These are phyloP conservation scores for Habroteleia sp. DNA, from an alignment of 2,888 invertebrate species.

Conservation along the genomic window DNA sequence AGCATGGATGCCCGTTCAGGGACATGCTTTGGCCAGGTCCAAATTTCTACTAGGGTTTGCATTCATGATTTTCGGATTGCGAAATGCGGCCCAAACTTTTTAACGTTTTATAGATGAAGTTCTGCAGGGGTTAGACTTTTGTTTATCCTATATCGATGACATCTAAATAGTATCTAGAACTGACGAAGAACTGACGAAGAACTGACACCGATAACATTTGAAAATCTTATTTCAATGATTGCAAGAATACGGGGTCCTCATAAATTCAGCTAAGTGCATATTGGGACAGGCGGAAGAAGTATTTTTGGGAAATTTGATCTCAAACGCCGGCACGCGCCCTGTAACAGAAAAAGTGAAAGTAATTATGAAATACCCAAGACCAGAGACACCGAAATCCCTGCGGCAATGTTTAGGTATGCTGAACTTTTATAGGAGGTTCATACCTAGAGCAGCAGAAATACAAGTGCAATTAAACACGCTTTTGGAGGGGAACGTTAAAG, in stretches of 20 bases:
- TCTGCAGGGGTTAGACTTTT: background rate
- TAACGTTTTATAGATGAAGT: background rate
- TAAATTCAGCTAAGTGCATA: conserved; percentile 3
- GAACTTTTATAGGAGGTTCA: background rate
- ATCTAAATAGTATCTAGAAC: background rate
- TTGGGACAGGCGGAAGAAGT: too few species aligned
- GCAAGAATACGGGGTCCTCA: background rate
- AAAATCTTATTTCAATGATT: conserved; percentile 4
- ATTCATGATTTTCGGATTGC: too few species aligned
- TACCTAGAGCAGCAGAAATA: background rate
- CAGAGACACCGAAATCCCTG: background rate
- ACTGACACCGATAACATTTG: too few species aligned
- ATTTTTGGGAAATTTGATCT: too few species aligned
- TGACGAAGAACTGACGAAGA: background rate
- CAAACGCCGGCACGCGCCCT: background rate
- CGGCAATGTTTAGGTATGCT: too few species aligned
- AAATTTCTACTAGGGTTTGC: too few species aligned
- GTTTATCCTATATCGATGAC: conserved; percentile 2
- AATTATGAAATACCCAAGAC: conserved; percentile 4
- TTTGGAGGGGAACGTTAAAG: background rate
- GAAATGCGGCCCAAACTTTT: conserved; percentile 75
- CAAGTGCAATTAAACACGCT: conserved; percentile 6
- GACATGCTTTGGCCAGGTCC: too few species aligned
- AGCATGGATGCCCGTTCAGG: too few species aligned
- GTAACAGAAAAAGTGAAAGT: background rate